These are phyloP conservation scores for Drosophila pegasa DNA, from an alignment of 2,888 invertebrate species.

Conservation along the genomic window DNA sequence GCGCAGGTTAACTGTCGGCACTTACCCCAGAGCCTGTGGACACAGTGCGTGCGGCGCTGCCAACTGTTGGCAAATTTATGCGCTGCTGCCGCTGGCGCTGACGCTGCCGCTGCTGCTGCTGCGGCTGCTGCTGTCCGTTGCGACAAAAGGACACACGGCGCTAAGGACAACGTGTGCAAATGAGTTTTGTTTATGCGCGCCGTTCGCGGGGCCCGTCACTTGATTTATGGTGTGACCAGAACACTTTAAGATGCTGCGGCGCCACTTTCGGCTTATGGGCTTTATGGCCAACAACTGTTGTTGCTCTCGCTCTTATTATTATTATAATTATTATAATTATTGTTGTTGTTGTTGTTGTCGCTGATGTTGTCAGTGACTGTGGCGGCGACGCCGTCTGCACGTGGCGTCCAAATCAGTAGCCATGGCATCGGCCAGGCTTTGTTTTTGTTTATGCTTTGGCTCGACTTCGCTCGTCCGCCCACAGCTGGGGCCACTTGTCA, in stretches of 20 bases:
- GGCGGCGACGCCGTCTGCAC: conserved; percentile 75
- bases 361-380: conserved; percentile 30
- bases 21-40: conserved; percentile 30
- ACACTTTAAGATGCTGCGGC: conserved; percentile 69
- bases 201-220: conserved; percentile 59
- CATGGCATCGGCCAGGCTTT: conserved; percentile 56
- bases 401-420: conserved; percentile 58
- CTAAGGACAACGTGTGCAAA: conserved; percentile 63
- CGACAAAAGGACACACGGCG: conserved; percentile 54
- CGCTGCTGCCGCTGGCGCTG: conserved; percentile 41
- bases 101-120: neutral
- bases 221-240: conserved; percentile 66
- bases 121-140: conserved; percentile 23
- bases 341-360: conserved; percentile 12
- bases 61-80: conserved; percentile 67
- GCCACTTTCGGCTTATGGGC: conserved; percentile 57
- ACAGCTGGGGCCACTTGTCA: conserved; percentile 34
- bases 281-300: conserved; percentile 45
- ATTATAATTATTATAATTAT: conserved; percentile 2
- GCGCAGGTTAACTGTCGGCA: conserved; percentile 15
- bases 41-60: conserved; percentile 42
- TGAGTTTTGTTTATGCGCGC: conserved; percentile 64
- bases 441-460: conserved; percentile 38
- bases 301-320: conserved; percentile 6
- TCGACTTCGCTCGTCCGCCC: neutral